Evolutionary conservation across 2,888 invertebrate genomes (phyloP).

Genomic region (Graphium colonna): DNA sequence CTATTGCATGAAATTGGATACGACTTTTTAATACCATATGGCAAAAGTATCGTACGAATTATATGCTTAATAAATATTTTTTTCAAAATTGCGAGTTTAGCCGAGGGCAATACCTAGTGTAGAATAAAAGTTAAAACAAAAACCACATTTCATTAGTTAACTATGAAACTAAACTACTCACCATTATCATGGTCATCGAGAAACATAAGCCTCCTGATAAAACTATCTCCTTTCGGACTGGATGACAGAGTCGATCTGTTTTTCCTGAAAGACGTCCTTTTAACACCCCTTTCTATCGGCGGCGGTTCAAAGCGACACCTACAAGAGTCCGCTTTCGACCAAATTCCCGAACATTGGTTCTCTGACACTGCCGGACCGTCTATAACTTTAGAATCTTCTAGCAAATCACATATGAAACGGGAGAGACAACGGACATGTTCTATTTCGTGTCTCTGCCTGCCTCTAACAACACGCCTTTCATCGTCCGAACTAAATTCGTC

Average conservation of each 20-base stretch:
- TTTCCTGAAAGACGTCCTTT: slow-evolving; percentile 76
- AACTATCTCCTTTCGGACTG: slow-evolving; percentile 63
- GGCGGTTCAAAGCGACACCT: slow-evolving; percentile 82
- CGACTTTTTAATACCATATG: too few relatives aligned
- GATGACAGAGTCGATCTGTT: slow-evolving; percentile 71
- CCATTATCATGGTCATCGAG: slow-evolving; percentile 63
- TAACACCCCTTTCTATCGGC: slow-evolving; percentile 68
- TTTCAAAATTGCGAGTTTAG: not conserved
- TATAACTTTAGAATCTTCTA: slow-evolving; percentile 49
- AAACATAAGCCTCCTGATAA: slow-evolving; percentile 65
- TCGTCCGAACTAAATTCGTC: slow-evolving; percentile 82
- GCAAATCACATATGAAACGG: slow-evolving; percentile 64
- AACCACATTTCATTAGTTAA: not conserved
- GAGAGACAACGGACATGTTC: slow-evolving; percentile 65
- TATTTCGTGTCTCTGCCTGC: slow-evolving; percentile 46
- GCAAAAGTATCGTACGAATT: too few relatives aligned
- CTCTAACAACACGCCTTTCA: slow-evolving; percentile 29
- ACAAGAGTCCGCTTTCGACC: slow-evolving; percentile 80
- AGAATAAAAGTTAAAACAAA: not conserved
- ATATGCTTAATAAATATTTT: not conserved
- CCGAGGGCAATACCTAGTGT: not conserved
- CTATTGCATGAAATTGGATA: too few relatives aligned
- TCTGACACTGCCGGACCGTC: slow-evolving; percentile 79
- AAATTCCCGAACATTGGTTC: slow-evolving; percentile 76
- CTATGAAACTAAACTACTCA: slow-evolving; percentile 36